phyloP scores from a whole-genome alignment of 2,888 invertebrate species.

The Hydrotaea diabolus region DNA sequence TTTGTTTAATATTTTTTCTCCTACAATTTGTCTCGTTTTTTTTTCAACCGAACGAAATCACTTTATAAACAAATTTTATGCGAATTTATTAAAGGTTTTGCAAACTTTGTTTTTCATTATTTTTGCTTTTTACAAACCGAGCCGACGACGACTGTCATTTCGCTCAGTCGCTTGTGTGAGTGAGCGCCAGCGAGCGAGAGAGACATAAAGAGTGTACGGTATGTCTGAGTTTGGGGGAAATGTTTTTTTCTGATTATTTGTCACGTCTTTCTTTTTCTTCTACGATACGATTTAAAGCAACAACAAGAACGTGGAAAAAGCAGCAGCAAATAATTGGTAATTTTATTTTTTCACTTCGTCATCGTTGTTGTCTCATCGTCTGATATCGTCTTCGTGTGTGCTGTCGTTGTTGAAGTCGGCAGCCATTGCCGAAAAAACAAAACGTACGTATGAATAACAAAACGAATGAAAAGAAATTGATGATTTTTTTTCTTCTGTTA shows the following conservation, averaged over 20 bases:
- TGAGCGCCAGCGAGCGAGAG: constrained; percentile 72
- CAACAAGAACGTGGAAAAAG: constrained; percentile 55
- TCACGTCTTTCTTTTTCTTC: constrained; percentile 57
- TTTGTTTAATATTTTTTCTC: background rate
- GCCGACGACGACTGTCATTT: constrained; percentile 28
- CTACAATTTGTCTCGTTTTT: background rate
- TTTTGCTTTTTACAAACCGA: constrained; percentile 39
- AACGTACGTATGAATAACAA: constrained; percentile 1
- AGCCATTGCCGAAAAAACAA: constrained; percentile 70
- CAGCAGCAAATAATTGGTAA: constrained; percentile 60
- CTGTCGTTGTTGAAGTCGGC: constrained; percentile 64
- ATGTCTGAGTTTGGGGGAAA: constrained; percentile 55
- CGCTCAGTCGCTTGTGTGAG: constrained; percentile 26
- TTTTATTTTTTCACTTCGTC: constrained; percentile 69
- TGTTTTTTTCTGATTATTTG: constrained; percentile 51
- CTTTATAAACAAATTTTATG: constrained; percentile 31
- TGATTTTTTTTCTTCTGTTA: constrained; percentile 51
- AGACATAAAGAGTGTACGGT: constrained; percentile 72
- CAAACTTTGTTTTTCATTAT: constrained; percentile 41
- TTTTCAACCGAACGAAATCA: background rate
- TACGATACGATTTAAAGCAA: constrained; percentile 59
- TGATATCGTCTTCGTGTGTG: constrained; percentile 63
- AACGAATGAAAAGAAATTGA: constrained; percentile 46
- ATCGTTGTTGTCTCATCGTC: constrained; percentile 68
- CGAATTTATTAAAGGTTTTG: constrained; percentile 29